phyloP scores from a whole-genome alignment of 2,113 vertebrate genomes.

The Malaclemys terrapin region DNA sequence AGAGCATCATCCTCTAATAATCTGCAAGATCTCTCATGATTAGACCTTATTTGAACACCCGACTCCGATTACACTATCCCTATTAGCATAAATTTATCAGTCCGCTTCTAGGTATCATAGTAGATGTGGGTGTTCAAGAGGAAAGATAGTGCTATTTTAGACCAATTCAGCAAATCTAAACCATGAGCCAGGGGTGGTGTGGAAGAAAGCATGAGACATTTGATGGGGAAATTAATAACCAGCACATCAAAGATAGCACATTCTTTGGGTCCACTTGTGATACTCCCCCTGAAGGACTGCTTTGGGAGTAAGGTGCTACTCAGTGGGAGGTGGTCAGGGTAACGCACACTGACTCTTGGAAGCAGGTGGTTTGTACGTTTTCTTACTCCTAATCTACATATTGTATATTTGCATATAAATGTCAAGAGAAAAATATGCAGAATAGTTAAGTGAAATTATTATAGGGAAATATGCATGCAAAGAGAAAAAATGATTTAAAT shows the following conservation, averaged over 20 bases:
- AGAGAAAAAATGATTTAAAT: background rate
- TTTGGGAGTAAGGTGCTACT: no score
- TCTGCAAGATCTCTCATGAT: no score
- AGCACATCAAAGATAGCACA: background rate
- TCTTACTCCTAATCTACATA: background rate
- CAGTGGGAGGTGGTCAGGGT: background rate
- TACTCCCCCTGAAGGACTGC: no score
- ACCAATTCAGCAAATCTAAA: background rate
- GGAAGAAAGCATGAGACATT: background rate
- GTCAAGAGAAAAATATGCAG: background rate
- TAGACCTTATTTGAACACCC: no score
- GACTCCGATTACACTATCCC: background rate
- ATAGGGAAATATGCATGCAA: background rate
- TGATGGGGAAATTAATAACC: background rate
- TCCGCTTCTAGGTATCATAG: background rate
- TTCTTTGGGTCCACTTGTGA: no score
- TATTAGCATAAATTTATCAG: background rate
- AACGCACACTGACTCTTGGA: background rate
- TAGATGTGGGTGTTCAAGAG: background rate
- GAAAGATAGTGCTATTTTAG: background rate
- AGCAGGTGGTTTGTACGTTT: background rate
- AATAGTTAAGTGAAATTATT: background rate
- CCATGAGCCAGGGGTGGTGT: background rate
- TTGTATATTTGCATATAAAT: rapidly evolving
- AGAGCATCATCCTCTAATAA: background rate